Evolutionary conservation across 2,888 invertebrate species (phyloP), one percentile per base, ranked within the genome.

Genomic region (Drosophila robusta): DNA sequence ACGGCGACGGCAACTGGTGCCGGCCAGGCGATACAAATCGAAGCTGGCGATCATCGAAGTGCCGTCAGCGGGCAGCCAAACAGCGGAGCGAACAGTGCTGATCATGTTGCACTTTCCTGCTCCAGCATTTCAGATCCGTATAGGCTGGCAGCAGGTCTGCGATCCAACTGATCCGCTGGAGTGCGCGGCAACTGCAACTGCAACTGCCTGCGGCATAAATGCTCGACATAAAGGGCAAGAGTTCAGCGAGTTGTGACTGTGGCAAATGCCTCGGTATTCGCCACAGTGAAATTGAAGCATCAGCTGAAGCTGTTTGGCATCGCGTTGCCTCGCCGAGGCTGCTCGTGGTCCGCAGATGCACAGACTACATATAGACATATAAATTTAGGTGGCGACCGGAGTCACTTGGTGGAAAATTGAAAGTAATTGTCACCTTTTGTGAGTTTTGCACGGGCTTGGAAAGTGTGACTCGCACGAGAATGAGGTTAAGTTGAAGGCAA

Each of bases 181-280:
- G 65, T 62, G 58, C 38, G n/a, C 32, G 14, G 52, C 41, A 46
- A 54, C 26, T 39, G 39, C 54, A 39, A 45, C 56, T 64, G 64
- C 71, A 64, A 47, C 56, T 41, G 77, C 86, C 83, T 70, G 78
- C 66, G 80, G 83, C 80, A 76, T 58, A 86, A 76, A 76, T 82
- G 85, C 87, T 72, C 85, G 76, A 87, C 87, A 87, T 78, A 86
- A 85, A 86, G 87, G 85, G 85, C 85, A 86, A 86, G 66, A 86
- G 85, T 87, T 86, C 85, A 86, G 72, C 67, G 60, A 85, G 85
- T 82, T 87, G 75, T 69, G 82, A 85, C 85, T 85, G 82, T 75
- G 82, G 78, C 67, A 71, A 71, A 78, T 68, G 70, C 62, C 64
- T 65, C 56, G 45, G 41, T 60, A 57, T 78, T 75, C 63, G 39